phyloP scores from a whole-genome alignment of 2,888 invertebrate genomes.

The Cecidostiba fungosa region DNA sequence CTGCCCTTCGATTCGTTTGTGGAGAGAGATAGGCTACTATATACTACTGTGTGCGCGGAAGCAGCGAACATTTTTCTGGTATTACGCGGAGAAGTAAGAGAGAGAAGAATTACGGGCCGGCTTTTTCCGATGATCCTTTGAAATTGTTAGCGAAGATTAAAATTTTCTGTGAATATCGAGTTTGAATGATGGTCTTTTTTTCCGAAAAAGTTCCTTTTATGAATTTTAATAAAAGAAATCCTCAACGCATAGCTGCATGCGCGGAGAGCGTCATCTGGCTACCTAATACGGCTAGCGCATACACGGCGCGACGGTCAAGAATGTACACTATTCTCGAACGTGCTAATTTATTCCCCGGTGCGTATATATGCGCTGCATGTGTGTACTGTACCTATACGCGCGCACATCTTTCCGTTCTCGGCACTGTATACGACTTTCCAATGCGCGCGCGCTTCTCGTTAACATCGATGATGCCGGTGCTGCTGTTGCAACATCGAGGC shows the following conservation, averaged over 20 bases:
- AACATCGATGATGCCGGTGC: conserved; percentile 31
- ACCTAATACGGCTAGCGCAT: conserved; percentile 26
- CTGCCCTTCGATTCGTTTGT: conserved; percentile 47
- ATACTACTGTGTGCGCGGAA: neutral
- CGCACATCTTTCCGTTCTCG: neutral
- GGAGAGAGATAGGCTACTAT: neutral
- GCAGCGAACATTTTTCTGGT: conserved; percentile 27
- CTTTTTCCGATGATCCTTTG: conserved; percentile 5
- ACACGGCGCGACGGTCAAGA: conserved; percentile 1
- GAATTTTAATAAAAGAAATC: neutral
- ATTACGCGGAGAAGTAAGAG: neutral
- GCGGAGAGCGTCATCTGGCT: neutral
- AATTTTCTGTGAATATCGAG: neutral
- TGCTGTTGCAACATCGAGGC: neutral
- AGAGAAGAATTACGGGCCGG: conserved; percentile 13
- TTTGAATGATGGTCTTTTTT: neutral
- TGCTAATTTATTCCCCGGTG: conserved; percentile 50
- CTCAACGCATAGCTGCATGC: neutral
- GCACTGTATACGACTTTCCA: neutral
- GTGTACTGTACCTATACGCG: neutral
- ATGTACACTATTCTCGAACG: conserved; percentile 38
- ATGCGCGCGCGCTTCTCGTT: conserved; percentile 20
- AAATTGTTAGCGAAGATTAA: neutral
- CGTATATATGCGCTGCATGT: neutral
- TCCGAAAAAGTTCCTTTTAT: neutral